Conservation (phyloP, 1,140 invertebrate species). For the Penaeus vannamei region DNA sequence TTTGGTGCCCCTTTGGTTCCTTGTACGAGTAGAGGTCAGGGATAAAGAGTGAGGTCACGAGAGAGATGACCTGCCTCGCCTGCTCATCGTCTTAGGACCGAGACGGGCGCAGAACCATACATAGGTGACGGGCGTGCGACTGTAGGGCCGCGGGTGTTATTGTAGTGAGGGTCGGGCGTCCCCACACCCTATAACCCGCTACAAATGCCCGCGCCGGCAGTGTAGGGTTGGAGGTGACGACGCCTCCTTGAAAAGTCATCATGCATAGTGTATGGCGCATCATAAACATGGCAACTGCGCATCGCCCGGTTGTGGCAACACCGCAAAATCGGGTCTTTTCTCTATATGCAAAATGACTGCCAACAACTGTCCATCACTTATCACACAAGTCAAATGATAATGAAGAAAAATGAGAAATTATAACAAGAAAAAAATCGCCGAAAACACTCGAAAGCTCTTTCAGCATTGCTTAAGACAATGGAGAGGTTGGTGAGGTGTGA, state of each 20-base stretch:
- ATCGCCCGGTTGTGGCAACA: slow-evolving; percentile 36
- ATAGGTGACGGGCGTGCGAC: too few relatives aligned
- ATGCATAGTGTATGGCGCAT: slow-evolving; percentile 51
- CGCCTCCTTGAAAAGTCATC: slow-evolving; percentile 58
- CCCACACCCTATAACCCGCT: slow-evolving; percentile 19
- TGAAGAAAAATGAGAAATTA: neutral
- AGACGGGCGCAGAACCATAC: too few relatives aligned
- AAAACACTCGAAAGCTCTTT: neutral
- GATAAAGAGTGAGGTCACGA: too few relatives aligned
- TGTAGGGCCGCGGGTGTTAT: neutral
- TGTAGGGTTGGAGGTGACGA: slow-evolving; percentile 33
- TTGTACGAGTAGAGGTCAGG: too few relatives aligned
- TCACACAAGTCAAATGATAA: neutral
- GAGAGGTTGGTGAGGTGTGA: slow-evolving; percentile 14
- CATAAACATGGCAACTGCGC: slow-evolving; percentile 48
- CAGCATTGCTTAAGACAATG: slow-evolving; percentile 9
- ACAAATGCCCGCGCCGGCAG: slow-evolving; percentile 21
- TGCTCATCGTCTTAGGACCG: too few relatives aligned
- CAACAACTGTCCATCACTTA: neutral
- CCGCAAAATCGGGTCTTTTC: slow-evolving; percentile 34
- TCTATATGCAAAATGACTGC: neutral
- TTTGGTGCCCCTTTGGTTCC: too few relatives aligned
- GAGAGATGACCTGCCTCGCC: too few relatives aligned
- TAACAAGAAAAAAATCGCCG: neutral
- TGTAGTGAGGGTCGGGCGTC: neutral